Evolutionary conservation across 2,797 vertebrate species (phyloP), one percentile per base, ranked within the genome.

Genomic region (Enteromius radiatus): DNA sequence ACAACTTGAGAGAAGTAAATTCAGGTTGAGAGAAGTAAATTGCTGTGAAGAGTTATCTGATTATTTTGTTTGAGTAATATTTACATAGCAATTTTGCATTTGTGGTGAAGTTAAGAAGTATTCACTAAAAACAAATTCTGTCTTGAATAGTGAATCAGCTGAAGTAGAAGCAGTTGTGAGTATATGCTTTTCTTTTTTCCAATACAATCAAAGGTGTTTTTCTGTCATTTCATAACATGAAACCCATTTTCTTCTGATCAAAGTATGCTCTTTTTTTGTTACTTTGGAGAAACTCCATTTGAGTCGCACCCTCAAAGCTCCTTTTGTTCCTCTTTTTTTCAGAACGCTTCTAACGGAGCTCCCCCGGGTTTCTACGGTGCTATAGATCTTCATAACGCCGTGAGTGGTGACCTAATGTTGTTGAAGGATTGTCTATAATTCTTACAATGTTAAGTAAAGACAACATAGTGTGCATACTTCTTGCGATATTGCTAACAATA

Each of bases 131-230:
- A 17, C 77, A 10, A 14, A 5, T 73, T 91, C 82, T 86, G 91
- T 73, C 75, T 89, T 87, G 88, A 88, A 83, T 89, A 98, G 98
- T 90, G 98, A 98, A 90, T 97, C 96, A 5, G 96, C 97, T 87
- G 98, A 99, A 91, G 95, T 95, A 47, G 98, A 99, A 93, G 95
- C 96, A 88, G 92, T 96, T 93, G 97, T 99, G 94, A 98, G 97
- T 87, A 88, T 84, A 84, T 81, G 1, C 78, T 64, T 28, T 11
- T 28, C 1, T 45, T 28, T 28, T 59, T 59, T 75, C 10, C 14
- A 56, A 17, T 75, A 9, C 56, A 54, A 14, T 49, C 0, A 15
- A 21, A 21, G 12, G 17, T 19, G 36, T 28, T 65, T 54, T 61
- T 36, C 12, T 21, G 12, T 7, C 9, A 54, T 76, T 59, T 61